These are phyloP conservation scores for Agriopis leucophaearia DNA, from an alignment of 2,888 invertebrate species.

Conservation along the genomic window DNA sequence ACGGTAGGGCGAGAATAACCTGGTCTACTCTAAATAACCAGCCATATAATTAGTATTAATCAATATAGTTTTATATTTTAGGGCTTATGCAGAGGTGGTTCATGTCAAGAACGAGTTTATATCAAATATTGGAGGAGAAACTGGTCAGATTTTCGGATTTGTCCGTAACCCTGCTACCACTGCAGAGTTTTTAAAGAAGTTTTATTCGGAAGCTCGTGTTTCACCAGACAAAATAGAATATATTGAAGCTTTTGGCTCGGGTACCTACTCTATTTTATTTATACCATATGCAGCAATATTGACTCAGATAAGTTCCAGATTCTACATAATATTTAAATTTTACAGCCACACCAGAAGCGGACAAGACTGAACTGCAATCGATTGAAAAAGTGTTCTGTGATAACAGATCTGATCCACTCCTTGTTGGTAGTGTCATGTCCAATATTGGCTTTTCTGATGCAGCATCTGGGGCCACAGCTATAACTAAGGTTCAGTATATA, in stretches of 20 bases:
- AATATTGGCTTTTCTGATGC: slow-evolving; percentile 80
- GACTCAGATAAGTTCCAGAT: neutral
- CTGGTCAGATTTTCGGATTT: slow-evolving; percentile 82
- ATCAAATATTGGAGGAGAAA: slow-evolving; percentile 74
- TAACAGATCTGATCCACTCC: slow-evolving; percentile 84
- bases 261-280: slow-evolving; percentile 58
- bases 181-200: slow-evolving; percentile 80
- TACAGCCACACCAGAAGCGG: slow-evolving; percentile 83
- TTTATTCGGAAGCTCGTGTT: slow-evolving; percentile 88
- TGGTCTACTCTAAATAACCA: no score
- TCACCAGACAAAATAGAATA: slow-evolving; percentile 90
- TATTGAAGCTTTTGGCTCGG: slow-evolving; percentile 94
- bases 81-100: slow-evolving; percentile 88
- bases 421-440: slow-evolving; percentile 84
- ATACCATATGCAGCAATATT: no score
- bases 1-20: no score
- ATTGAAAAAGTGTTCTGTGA: slow-evolving; percentile 86
- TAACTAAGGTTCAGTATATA: slow-evolving; percentile 81
- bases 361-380: slow-evolving; percentile 89
- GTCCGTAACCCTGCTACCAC: slow-evolving; percentile 82
- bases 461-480: slow-evolving; percentile 81
- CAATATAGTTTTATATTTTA: slow-evolving; percentile 52
- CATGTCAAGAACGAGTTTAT: slow-evolving; percentile 90
- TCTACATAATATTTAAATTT: neutral
- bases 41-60: neutral